Conservation (phyloP, 2,797 vertebrate species). For the Clamator glandarius region DNA sequence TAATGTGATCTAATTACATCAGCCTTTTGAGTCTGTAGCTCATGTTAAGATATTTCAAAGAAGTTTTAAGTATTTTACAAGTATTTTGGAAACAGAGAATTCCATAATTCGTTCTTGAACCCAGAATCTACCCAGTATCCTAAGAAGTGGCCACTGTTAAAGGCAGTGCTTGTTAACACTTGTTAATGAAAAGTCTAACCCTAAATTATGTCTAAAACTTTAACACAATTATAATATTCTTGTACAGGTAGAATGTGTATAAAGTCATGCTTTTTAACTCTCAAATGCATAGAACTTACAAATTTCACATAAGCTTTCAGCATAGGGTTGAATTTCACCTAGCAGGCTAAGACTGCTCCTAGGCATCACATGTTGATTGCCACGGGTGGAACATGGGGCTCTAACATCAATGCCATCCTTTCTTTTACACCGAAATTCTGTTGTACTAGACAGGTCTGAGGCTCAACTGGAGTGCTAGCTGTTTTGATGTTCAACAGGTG, state of each 20-base stretch:
- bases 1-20: background rate
- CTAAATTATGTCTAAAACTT: background rate
- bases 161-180: background rate
- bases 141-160: background rate
- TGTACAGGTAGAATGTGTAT: background rate
- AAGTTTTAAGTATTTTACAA: background rate
- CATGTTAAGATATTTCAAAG: background rate
- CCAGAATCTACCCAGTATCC: rapidly evolving
- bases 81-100: background rate
- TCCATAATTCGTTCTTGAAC: background rate
- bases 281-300: background rate
- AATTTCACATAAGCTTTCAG: background rate
- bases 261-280: background rate
- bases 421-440: background rate
- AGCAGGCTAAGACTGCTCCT: background rate
- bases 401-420: background rate
- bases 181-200: background rate
- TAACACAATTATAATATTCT: background rate
- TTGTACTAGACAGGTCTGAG: constrained; percentile 20
- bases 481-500: constrained; percentile 83
- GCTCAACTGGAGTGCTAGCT: constrained; percentile 58
- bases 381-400: background rate
- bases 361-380: background rate
- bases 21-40: background rate
- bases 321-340: background rate